phyloP scores from a whole-genome alignment of 2,888 invertebrate genomes.

The Aphrophora alni region DNA sequence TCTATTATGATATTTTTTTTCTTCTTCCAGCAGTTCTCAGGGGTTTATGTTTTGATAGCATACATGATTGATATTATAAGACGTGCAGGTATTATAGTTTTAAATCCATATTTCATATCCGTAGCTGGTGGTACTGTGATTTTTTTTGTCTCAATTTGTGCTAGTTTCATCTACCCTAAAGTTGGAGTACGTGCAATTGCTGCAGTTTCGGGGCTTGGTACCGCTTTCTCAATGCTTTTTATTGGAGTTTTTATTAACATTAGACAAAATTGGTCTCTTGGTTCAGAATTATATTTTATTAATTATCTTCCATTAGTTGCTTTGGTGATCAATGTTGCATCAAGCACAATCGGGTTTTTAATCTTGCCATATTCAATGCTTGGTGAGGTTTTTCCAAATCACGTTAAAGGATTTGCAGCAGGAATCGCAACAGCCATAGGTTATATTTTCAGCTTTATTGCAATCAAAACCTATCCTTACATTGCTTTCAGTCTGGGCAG shows the following conservation, averaged over 20 bases:
- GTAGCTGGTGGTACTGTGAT: constrained; percentile 48
- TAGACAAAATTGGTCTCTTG: constrained; percentile 40
- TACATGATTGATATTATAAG: constrained; percentile 62
- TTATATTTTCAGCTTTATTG: constrained; percentile 63
- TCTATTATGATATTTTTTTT: constrained; percentile 60
- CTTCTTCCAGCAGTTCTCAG: constrained; percentile 66
- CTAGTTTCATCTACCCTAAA: constrained; percentile 57
- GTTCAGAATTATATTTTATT: constrained; percentile 43
- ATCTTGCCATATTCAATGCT: constrained; percentile 65
- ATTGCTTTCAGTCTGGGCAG: constrained; percentile 57
- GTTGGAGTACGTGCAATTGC: constrained; percentile 66
- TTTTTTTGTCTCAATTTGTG: constrained; percentile 46
- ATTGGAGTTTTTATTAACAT: constrained; percentile 59
- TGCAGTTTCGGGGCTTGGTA: constrained; percentile 64
- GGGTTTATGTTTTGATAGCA: constrained; percentile 63
- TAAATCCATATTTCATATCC: constrained; percentile 48
- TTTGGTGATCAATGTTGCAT: constrained; percentile 61
- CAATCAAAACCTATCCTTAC: constrained; percentile 61
- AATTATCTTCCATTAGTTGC: constrained; percentile 58
- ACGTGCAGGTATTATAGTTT: constrained; percentile 52
- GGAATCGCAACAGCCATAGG: constrained; percentile 60
- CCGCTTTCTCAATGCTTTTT: constrained; percentile 62
- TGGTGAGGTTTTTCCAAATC: constrained; percentile 63
- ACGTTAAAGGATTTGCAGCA: constrained; percentile 61
- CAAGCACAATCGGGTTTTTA: constrained; percentile 63